A percentile compares a stretch with the other conserved stretches of the same genome.
Conservation (phyloP, 2,797 vertebrate genomes). For the Enteromius radiatus region DNA sequence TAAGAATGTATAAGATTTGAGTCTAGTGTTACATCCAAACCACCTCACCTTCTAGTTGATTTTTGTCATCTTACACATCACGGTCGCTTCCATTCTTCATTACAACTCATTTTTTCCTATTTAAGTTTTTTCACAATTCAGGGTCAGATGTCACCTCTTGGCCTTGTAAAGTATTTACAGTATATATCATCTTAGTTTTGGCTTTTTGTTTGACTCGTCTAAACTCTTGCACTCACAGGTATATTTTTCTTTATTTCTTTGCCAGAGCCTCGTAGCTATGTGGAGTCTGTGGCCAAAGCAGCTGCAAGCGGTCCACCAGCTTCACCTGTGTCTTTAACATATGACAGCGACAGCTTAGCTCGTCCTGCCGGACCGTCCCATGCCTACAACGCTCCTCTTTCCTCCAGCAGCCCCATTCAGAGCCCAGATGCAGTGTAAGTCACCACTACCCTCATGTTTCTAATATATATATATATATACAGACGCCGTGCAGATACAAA, state of each 20-base stretch:
- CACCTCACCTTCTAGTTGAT: background rate
- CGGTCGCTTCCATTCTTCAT: background rate
- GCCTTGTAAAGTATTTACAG: background rate
- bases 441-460: background rate
- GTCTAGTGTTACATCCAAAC: background rate
- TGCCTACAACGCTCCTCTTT: slow-evolving; percentile 82
- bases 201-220: background rate
- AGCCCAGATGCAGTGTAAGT: slow-evolving; percentile 83
- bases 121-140: background rate
- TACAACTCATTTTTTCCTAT: background rate
- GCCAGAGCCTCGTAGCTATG: slow-evolving; percentile 92
- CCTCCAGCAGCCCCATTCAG: slow-evolving; percentile 93
- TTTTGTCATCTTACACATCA: background rate
- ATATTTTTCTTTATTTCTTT: slow-evolving; percentile 7
- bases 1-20: slow-evolving; percentile 75
- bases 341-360: slow-evolving; percentile 68
- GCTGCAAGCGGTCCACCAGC: slow-evolving; percentile 73
- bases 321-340: slow-evolving; percentile 66
- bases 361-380: slow-evolving; percentile 75
- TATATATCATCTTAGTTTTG: background rate
- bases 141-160: background rate
- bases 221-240: background rate
- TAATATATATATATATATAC: too few species aligned
- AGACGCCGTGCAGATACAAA: too few species aligned
- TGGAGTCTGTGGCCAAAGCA: slow-evolving; percentile 91